Base-by-base conservation (phyloP, 2,113 vertebrate genomes). In the Ptychochromis oligacanthus region DNA sequence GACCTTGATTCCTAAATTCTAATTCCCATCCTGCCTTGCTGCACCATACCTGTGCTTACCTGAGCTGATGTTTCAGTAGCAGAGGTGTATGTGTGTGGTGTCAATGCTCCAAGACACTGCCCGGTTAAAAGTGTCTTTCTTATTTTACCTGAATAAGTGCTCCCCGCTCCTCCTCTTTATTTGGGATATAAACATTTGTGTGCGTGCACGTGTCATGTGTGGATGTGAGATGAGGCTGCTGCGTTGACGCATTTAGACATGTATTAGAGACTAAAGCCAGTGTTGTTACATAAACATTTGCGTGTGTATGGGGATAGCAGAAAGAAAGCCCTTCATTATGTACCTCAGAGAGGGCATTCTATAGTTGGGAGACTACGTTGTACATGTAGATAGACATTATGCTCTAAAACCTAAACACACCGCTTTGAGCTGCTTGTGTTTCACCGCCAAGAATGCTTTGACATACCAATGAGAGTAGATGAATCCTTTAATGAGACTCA, bases 131-230 rank as follows among this genome's bases (percentile, higher is more conserved):
- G 76, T 55, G 20, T 59, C 46, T 87, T 91, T 89, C 88, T 60
- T 84, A 74, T 87, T 90, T 87, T 75, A 93, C 84, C 80, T 82
- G 86, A 78, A 80, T 84, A 81, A 81, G 75, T 83, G 83, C 2
- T 1, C 1, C 11, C 64, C 67, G 89, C 90, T 87, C 94, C 94
- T 93, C 93, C 94, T 91, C 90, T 91, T 57, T 95, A 87, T 95
- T 94, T 93, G 59, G 80, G 82, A 46, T 93, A 55, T 79, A 90
- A 93, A 93, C 92, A 72, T 56, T 28, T 40, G 75, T 49, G 70
- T 72, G n/a, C n/a, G 46, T 43, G 20, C 36, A 60, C 3, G 9
- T 78, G 56, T 62, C 46, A 60, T 18, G 22, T 80, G 76, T 75
- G 46, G 64, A 15, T 62, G 43, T 57, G 83, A 54, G 52, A 76